These are phyloP conservation scores for Baryphthengus martii DNA, from an alignment of 2,113 vertebrate species.

Conservation along the genomic window DNA sequence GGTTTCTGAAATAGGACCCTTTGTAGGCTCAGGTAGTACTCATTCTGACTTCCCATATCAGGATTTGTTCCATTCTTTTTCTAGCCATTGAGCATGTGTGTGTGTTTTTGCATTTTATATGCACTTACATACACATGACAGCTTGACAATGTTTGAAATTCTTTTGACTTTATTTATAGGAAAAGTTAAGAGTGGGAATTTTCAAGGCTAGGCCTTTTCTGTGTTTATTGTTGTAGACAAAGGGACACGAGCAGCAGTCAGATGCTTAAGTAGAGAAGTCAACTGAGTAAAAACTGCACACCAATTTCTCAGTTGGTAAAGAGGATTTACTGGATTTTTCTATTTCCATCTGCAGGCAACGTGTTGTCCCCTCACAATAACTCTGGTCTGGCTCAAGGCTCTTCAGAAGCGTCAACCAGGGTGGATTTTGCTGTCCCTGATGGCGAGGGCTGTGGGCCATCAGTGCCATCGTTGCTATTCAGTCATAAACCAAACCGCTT, in stretches of 20 bases:
- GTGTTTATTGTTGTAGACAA: not conserved
- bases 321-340: not conserved
- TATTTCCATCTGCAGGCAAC: not conserved
- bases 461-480: not conserved
- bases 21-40: not conserved
- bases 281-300: not conserved
- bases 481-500: not conserved
- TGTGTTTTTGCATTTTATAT: not conserved
- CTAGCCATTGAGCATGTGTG: not conserved
- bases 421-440: not conserved
- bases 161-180: not conserved
- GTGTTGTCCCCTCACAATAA: fast-evolving
- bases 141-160: not conserved
- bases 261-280: not conserved
- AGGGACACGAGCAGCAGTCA: not conserved
- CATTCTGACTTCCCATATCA: not conserved
- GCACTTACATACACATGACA: not conserved
- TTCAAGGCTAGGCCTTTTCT: not conserved
- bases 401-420: not conserved
- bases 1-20: not conserved
- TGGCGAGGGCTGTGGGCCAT: fast-evolving
- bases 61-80: not conserved
- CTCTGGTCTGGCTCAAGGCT: fast-evolving
- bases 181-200: not conserved
- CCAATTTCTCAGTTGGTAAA: not conserved